Percentiles rank a stretch among this genome's conserved stretches.
Evolutionary conservation across 1,140 invertebrate genomes (phyloP).

Genomic region (Leguminivora glycinivorella): DNA sequence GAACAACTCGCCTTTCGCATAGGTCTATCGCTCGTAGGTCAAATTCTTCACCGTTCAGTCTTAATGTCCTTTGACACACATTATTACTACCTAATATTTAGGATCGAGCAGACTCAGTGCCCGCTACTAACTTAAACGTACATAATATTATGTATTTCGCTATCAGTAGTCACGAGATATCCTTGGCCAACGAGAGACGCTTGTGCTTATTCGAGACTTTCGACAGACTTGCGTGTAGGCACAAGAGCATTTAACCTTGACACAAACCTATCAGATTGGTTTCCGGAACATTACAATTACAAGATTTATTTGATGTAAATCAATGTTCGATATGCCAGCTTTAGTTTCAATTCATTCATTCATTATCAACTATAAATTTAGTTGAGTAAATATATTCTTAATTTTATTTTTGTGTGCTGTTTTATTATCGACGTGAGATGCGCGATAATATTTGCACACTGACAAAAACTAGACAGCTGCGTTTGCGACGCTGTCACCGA

Average conservation of each 20-base stretch:
- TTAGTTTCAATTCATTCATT: too few species aligned
- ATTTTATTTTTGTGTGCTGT: background rate
- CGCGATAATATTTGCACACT: background rate
- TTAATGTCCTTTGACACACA: background rate
- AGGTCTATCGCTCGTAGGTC: slow-evolving; percentile 32
- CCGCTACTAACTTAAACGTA: background rate
- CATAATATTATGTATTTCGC: background rate
- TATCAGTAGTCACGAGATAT: background rate
- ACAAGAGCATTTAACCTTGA: background rate
- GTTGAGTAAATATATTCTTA: too few species aligned
- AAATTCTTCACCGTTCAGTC: background rate
- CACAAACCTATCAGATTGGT: background rate
- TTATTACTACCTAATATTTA: background rate
- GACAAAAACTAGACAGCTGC: background rate
- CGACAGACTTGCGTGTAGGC: background rate
- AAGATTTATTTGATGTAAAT: too few species aligned
- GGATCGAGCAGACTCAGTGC: background rate
- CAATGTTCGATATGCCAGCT: too few species aligned
- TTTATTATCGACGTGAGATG: background rate
- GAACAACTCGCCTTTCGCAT: slow-evolving; percentile 48
- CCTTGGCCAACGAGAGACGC: background rate
- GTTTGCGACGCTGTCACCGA: background rate
- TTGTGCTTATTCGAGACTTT: background rate
- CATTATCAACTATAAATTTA: too few species aligned
- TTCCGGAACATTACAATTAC: background rate